phyloP scores from a whole-genome alignment of 2,888 invertebrate species.

The Mongoloraphidia duomilia region DNA sequence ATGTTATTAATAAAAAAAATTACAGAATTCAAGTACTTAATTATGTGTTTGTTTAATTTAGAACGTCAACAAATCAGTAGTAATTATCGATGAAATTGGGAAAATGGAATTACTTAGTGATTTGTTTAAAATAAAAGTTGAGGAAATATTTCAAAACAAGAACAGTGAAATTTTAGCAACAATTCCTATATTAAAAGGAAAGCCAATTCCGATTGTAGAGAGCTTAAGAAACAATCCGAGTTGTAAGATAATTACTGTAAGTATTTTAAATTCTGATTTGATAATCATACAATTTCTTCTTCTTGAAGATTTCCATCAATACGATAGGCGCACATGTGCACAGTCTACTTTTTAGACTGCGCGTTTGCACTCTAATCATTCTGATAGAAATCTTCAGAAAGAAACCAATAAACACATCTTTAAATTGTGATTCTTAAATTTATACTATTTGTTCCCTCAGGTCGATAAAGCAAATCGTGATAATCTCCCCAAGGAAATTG shows the following conservation, averaged over 20 bases:
- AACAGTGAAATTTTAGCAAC: conserved; percentile 40
- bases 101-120: conserved; percentile 65
- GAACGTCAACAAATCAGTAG: conserved; percentile 23
- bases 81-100: conserved; percentile 64
- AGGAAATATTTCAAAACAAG: conserved; percentile 29
- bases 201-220: conserved; percentile 39
- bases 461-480: conserved; percentile 17
- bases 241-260: conserved; percentile 26
- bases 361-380: neutral
- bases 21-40: neutral
- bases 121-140: conserved; percentile 36
- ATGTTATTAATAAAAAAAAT: neutral
- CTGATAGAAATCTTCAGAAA: neutral
- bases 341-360: neutral
- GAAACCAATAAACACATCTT: neutral
- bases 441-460: conserved; percentile 13
- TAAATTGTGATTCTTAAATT: too few relatives aligned
- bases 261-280: conserved; percentile 4
- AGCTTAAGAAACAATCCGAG: conserved; percentile 31
- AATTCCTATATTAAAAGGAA: conserved; percentile 39
- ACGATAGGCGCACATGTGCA: too few relatives aligned
- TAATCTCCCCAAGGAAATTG: conserved; percentile 14
- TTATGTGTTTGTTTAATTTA: neutral
- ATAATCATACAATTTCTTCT: neutral
- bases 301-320: neutral